Conservation (phyloP, 2,113 vertebrate species). For the Trachemys scripta region DNA sequence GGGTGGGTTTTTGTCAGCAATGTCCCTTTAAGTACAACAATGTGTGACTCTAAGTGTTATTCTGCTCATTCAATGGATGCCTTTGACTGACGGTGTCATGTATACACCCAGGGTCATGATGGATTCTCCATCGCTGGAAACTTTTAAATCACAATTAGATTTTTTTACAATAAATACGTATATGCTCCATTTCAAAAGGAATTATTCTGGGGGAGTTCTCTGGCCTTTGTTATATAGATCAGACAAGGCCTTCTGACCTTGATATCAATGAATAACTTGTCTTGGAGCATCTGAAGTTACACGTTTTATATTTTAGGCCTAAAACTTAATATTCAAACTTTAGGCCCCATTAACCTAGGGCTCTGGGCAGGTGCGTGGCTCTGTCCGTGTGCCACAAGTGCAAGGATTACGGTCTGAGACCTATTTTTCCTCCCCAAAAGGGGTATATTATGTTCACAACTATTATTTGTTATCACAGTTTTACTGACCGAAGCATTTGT, state of each 20-base stretch:
- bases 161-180: too few relatives aligned
- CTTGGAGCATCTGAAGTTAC: neutral
- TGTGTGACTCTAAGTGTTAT: too few relatives aligned
- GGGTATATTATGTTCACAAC: neutral
- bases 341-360: neutral
- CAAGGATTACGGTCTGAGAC: neutral
- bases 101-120: too few relatives aligned
- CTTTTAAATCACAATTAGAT: too few relatives aligned
- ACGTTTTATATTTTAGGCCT: neutral
- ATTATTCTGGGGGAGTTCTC: neutral
- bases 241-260: neutral
- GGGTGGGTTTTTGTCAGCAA: too few relatives aligned
- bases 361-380: neutral
- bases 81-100: too few relatives aligned
- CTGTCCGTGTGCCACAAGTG: neutral
- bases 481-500: neutral
- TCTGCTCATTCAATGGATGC: too few relatives aligned
- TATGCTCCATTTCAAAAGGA: neutral
- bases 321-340: neutral
- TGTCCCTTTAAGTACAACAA: too few relatives aligned
- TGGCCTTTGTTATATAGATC: neutral
- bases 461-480: neutral
- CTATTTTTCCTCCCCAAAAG: neutral
- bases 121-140: too few relatives aligned
- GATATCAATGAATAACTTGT: neutral